phyloP scores from a whole-genome alignment of 2,797 vertebrate species.

The Heliangelus exortis region DNA sequence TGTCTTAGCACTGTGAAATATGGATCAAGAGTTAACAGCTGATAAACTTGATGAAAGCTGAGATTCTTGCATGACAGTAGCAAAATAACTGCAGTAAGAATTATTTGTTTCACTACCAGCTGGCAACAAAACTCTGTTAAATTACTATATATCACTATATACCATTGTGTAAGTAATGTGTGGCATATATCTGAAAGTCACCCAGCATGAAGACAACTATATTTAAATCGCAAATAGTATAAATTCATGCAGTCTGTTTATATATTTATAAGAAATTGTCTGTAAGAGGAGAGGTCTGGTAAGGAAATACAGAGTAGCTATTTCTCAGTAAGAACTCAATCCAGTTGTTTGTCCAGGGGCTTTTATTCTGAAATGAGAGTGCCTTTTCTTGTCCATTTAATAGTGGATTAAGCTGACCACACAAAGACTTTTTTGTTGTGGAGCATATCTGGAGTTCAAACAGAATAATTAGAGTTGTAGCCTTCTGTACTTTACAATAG shows the following conservation, averaged over 20 bases:
- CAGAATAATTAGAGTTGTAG: not conserved
- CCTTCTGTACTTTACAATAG: not conserved
- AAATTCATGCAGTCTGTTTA: not conserved
- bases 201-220: not conserved
- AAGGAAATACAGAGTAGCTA: not conserved
- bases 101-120: constrained; percentile 21
- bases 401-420: not conserved
- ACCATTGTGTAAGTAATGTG: not conserved
- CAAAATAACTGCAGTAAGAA: constrained; percentile 23
- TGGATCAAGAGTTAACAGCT: not conserved
- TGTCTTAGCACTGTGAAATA: not conserved
- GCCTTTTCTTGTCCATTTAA: not conserved
- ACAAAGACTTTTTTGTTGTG: not conserved
- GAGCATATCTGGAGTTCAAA: not conserved
- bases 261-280: not conserved
- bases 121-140: constrained; percentile 1
- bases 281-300: not conserved
- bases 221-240: not conserved
- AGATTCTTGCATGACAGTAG: not conserved
- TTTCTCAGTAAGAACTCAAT: not conserved
- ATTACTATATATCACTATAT: not conserved
- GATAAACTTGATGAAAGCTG: not conserved
- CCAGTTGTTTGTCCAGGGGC: not conserved
- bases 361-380: not conserved
- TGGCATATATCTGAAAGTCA: not conserved